Conservation (phyloP, 92 coral and sea anemone species). For the Anthopleura xanthogrammica region DNA sequence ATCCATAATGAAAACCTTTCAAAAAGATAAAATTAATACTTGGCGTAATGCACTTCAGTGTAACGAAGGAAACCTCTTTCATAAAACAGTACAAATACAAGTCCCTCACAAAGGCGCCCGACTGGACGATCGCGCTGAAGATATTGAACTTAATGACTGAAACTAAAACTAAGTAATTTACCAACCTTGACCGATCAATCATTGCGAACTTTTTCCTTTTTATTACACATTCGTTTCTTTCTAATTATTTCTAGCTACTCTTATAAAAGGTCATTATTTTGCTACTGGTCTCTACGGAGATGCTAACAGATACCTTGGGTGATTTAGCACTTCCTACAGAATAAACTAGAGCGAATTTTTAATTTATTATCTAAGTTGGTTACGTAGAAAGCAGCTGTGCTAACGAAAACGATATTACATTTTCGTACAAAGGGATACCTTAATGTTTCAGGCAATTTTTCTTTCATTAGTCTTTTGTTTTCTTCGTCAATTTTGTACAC, state of each 20-base stretch:
- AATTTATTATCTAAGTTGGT: conserved; percentile 1
- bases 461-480: neutral
- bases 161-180: neutral
- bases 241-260: neutral
- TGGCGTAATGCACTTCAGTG: neutral
- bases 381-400: neutral
- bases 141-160: neutral
- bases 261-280: neutral
- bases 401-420: neutral
- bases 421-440: neutral
- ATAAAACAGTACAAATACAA: neutral
- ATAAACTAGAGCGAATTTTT: neutral
- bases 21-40: neutral
- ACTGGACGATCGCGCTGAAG: neutral
- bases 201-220: neutral
- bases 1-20: neutral
- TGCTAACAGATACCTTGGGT: neutral
- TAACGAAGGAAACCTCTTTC: neutral
- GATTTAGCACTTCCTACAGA: neutral
- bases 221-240: neutral
- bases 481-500: neutral
- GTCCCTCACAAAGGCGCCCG: neutral
- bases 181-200: too few species aligned
- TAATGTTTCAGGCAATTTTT: neutral
- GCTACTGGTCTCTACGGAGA: neutral